Conservation (phyloP, 2,888 invertebrate genomes). For the Ypsolopha sequella region DNA sequence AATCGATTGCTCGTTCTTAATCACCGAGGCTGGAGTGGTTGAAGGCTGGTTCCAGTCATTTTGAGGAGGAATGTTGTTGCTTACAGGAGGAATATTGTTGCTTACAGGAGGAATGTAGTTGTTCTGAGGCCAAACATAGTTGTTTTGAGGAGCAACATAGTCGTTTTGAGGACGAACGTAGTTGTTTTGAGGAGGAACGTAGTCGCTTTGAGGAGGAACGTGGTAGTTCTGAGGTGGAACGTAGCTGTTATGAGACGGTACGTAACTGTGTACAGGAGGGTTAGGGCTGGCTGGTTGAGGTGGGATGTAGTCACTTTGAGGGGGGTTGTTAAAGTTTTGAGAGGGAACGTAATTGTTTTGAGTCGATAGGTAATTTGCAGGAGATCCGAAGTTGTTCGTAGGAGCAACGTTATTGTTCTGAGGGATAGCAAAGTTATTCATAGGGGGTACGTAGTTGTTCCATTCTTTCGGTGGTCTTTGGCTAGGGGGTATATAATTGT, state of each 20-base stretch:
- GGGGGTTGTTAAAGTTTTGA: slow-evolving; percentile 15
- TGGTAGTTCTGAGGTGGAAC: slow-evolving; percentile 11
- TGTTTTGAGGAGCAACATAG: slow-evolving; percentile 11
- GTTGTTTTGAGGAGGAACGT: slow-evolving; percentile 16
- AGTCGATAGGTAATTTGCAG: not conserved
- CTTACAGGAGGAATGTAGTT: slow-evolving; percentile 17
- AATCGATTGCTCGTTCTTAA: slow-evolving; percentile 53
- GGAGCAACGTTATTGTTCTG: slow-evolving; percentile 15
- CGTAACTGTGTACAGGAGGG: slow-evolving; percentile 17
- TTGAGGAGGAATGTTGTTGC: slow-evolving; percentile 15
- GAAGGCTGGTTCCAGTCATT: slow-evolving; percentile 15
- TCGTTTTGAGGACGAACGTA: slow-evolving; percentile 12
- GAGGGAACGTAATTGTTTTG: slow-evolving; percentile 12
- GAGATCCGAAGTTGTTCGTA: slow-evolving; percentile 6
- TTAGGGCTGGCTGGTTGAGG: slow-evolving; percentile 15
- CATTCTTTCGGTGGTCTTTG: slow-evolving; percentile 16
- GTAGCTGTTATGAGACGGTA: slow-evolving; percentile 16
- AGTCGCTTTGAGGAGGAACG: slow-evolving; percentile 13
- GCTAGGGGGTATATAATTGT: slow-evolving; percentile 25
- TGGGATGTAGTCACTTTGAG: slow-evolving; percentile 8
- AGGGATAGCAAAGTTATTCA: slow-evolving; percentile 5
- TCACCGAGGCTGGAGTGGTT: slow-evolving; percentile 43
- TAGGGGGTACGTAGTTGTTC: not conserved
- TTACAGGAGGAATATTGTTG: slow-evolving; percentile 15
- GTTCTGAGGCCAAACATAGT: slow-evolving; percentile 14